Percentiles rank a stretch among this genome's conserved stretches.
Conservation (phyloP, 1,140 invertebrate genomes). For the Drosophila mayri region DNA sequence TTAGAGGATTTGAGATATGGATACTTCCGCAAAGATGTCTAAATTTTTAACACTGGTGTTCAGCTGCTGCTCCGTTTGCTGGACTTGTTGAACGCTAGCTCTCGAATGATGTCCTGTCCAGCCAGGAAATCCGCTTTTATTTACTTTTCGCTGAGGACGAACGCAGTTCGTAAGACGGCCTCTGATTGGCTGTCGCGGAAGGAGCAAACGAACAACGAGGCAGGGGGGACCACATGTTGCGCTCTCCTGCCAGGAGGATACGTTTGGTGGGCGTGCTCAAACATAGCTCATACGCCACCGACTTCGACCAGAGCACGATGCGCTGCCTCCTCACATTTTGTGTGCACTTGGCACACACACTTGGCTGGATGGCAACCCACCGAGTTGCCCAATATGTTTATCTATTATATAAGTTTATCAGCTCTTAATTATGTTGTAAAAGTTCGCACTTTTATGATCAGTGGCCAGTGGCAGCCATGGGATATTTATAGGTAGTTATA, state of each 20-base stretch:
- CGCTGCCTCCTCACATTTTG: slow-evolving; percentile 14
- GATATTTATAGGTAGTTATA: slow-evolving; percentile 68
- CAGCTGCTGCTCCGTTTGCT: slow-evolving; percentile 34
- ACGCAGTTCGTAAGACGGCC: slow-evolving; percentile 36
- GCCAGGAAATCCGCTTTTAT: slow-evolving; percentile 82
- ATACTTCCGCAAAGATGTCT: slow-evolving; percentile 1
- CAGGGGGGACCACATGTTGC: slow-evolving; percentile 71
- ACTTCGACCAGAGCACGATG: slow-evolving; percentile 48
- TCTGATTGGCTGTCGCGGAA: slow-evolving; percentile 59
- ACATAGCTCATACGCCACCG: slow-evolving; percentile 74
- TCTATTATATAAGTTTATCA: slow-evolving; percentile 80
- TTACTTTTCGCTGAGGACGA: slow-evolving; percentile 62
- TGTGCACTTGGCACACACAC: slow-evolving; percentile 50
- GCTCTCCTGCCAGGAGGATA: slow-evolving; percentile 31
- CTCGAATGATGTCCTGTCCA: slow-evolving; percentile 72
- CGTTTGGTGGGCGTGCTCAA: slow-evolving; percentile 71
- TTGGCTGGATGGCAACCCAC: slow-evolving; percentile 23
- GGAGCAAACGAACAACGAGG: slow-evolving; percentile 16
- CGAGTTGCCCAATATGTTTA: slow-evolving; percentile 62
- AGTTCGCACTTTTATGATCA: slow-evolving; percentile 61
- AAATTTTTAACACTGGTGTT: slow-evolving; percentile 1
- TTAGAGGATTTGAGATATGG: slow-evolving; percentile 9
- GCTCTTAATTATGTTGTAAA: slow-evolving; percentile 80
- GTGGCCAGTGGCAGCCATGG: slow-evolving; percentile 25
- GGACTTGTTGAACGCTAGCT: slow-evolving; percentile 74